These are phyloP conservation scores for Rhaphigaster nebulosa DNA, from an alignment of 2,888 invertebrate genomes.

Conservation along the genomic window DNA sequence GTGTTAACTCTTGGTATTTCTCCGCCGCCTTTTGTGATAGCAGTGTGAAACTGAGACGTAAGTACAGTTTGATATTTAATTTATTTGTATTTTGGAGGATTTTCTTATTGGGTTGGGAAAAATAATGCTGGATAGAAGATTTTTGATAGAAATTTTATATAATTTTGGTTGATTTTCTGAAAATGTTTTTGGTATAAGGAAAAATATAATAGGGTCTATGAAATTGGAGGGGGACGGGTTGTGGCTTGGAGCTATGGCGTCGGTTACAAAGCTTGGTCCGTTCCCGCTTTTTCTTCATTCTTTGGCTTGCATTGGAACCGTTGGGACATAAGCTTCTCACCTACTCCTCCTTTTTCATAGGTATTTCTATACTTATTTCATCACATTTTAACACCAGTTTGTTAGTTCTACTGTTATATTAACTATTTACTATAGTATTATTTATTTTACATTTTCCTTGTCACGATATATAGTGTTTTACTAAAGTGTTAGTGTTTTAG, in stretches of 20 bases:
- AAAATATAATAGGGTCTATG: conserved; percentile 46
- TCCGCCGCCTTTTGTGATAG: conserved; percentile 60
- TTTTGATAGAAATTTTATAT: conserved; percentile 52
- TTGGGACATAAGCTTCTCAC: conserved; percentile 36
- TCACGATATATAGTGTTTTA: background rate
- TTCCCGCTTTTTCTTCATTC: conserved; percentile 60
- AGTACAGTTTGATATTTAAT: conserved; percentile 52
- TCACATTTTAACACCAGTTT: background rate
- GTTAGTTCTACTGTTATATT: background rate
- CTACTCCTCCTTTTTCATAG: background rate
- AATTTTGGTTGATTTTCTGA: conserved; percentile 22
- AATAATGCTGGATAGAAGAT: conserved; percentile 43
- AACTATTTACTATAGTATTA: background rate
- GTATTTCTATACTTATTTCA: background rate
- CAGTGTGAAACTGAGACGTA: conserved; percentile 55
- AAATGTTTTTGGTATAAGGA: conserved; percentile 8
- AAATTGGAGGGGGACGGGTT: conserved; percentile 23
- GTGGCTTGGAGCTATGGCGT: conserved; percentile 57
- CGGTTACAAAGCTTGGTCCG: conserved; percentile 52
- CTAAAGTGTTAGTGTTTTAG: conserved; percentile 3
- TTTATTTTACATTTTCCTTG: conserved; percentile 6
- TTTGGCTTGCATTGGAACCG: conserved; percentile 48
- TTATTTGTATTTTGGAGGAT: conserved; percentile 49
- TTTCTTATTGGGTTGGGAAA: conserved; percentile 34
- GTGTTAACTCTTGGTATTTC: conserved; percentile 52